Conservation (phyloP, 2,888 invertebrate species). For the Caradrina clavipalpis region DNA sequence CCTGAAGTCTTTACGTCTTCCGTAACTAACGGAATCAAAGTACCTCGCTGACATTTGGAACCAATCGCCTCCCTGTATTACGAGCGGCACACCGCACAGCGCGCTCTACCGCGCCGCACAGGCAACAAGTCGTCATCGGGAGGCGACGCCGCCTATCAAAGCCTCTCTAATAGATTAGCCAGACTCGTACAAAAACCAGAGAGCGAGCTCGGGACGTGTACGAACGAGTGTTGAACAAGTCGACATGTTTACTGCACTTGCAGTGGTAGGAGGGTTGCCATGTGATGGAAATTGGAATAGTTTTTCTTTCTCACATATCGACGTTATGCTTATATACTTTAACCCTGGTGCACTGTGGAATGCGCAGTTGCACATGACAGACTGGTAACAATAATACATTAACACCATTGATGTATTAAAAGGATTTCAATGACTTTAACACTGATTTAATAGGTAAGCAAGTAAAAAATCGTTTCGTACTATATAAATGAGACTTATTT, state of each 20-base stretch:
- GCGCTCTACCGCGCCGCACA: conserved; percentile 8
- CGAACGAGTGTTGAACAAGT: conserved; percentile 22
- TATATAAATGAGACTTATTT: no score
- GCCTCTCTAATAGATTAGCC: conserved; percentile 34
- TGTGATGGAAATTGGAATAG: neutral
- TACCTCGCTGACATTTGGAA: neutral
- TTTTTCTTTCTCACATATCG: neutral
- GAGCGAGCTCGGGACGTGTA: neutral
- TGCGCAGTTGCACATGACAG: no score
- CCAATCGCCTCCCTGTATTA: conserved; percentile 1
- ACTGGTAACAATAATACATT: no score
- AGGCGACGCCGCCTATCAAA: neutral
- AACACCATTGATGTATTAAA: no score
- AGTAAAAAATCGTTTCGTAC: no score
- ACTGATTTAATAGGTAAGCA: no score
- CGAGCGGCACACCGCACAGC: conserved; percentile 5
- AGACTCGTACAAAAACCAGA: conserved; percentile 11
- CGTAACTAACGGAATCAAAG: neutral
- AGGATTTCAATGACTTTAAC: no score
- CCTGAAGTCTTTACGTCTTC: neutral
- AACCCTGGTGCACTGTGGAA: no score
- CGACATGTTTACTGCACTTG: conserved; percentile 20
- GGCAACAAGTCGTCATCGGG: conserved; percentile 32
- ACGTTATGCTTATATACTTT: no score
- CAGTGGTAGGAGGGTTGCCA: conserved; percentile 12